Conservation (phyloP, 1,140 invertebrate species). For the Bombus confusus region DNA sequence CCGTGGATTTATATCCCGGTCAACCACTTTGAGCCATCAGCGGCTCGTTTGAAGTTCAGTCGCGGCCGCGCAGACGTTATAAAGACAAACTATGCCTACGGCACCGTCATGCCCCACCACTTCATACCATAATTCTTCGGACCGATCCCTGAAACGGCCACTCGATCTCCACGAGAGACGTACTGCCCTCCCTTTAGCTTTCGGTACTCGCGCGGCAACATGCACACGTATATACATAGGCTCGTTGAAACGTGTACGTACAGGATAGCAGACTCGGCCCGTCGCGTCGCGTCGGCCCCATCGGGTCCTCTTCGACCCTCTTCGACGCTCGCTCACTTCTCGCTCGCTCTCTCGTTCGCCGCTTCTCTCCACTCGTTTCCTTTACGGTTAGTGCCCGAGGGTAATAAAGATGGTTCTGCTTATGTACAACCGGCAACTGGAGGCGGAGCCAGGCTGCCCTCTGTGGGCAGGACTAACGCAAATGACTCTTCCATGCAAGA, state of each 20-base stretch:
- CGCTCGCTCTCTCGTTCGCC: slow-evolving; percentile 44
- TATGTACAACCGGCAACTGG: slow-evolving; percentile 79
- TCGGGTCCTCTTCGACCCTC: slow-evolving; percentile 43
- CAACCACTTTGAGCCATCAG: slow-evolving; percentile 83
- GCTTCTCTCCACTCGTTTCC: slow-evolving; percentile 67
- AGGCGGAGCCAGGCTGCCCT: slow-evolving; percentile 82
- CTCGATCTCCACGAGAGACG: slow-evolving; percentile 67
- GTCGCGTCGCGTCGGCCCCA: slow-evolving; percentile 29
- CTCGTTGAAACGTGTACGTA: neutral
- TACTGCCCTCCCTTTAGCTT: slow-evolving; percentile 56
- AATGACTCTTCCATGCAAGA: slow-evolving; percentile 83
- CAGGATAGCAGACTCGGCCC: neutral
- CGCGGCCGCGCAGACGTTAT: slow-evolving; percentile 80
- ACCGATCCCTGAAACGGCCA: slow-evolving; percentile 70
- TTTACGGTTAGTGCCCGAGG: slow-evolving; percentile 80
- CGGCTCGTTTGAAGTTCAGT: slow-evolving; percentile 82
- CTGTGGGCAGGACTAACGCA: slow-evolving; percentile 83
- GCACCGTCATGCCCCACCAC: slow-evolving; percentile 81
- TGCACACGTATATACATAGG: neutral
- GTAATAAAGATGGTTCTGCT: slow-evolving; percentile 84
- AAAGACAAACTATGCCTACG: slow-evolving; percentile 83
- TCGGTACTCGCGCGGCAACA: slow-evolving; percentile 9
- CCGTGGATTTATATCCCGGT: slow-evolving; percentile 81
- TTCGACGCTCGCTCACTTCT: slow-evolving; percentile 26
- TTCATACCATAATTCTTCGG: slow-evolving; percentile 80